Conservation (phyloP, 2,113 vertebrate genomes). For the Zosterops lateralis region DNA sequence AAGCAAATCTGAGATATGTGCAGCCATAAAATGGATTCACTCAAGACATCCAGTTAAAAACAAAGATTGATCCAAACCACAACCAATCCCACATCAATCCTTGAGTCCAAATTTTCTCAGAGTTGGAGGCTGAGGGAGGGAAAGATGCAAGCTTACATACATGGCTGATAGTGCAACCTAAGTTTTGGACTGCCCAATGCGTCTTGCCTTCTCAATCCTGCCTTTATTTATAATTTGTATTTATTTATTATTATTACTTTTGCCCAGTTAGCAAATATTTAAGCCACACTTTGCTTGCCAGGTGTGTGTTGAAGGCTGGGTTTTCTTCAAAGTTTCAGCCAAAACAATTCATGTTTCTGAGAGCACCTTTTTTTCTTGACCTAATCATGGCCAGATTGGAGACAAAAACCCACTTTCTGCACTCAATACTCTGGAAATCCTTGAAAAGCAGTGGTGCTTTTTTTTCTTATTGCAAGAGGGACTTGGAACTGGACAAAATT, state of each 20-base stretch:
- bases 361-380: not conserved
- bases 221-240: not conserved
- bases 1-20: not conserved
- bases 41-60: not conserved
- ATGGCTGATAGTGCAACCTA: not conserved
- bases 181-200: not conserved
- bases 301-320: not conserved
- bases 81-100: not conserved
- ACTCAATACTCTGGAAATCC: not conserved
- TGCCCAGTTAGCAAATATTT: not conserved
- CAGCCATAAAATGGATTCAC: not conserved
- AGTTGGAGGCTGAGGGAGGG: not conserved
- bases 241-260: not conserved
- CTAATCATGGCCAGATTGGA: not conserved
- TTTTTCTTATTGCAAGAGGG: not conserved
- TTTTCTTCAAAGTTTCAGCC: not conserved
- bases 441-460: not conserved
- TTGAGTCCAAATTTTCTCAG: not conserved
- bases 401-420: not conserved
- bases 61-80: not conserved
- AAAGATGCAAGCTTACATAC: not conserved
- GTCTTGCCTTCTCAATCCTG: rapidly evolving
- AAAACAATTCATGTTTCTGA: not conserved
- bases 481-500: slow-evolving; percentile 1
- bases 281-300: not conserved